Evolutionary conservation across 2,797 vertebrate genomes (phyloP).

Genomic region (Rallus crepitans): DNA sequence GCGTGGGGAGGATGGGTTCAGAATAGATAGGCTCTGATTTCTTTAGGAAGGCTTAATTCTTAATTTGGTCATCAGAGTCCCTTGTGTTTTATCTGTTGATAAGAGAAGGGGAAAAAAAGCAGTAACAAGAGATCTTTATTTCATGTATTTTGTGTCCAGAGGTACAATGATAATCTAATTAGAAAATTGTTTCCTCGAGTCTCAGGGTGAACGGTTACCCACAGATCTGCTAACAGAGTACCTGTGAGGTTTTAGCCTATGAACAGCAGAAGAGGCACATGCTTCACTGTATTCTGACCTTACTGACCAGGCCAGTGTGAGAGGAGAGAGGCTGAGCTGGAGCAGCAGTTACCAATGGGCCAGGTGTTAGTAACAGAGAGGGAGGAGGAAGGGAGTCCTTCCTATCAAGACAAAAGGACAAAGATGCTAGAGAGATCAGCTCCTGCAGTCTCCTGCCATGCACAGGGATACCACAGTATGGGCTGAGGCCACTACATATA

Average conservation of each 20-base stretch:
- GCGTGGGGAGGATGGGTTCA: neutral
- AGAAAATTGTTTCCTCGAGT: neutral
- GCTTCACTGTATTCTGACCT: neutral
- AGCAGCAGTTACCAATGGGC: neutral
- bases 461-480: neutral
- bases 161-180: neutral
- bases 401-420: neutral
- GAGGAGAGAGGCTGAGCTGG: neutral
- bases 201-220: neutral
- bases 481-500: neutral
- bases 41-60: neutral
- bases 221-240: neutral
- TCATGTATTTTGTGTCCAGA: neutral
- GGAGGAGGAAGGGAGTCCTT: neutral
- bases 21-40: neutral
- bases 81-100: neutral
- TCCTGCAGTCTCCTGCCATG: neutral
- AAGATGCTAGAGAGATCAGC: neutral
- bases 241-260: neutral
- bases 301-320: neutral
- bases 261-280: neutral
- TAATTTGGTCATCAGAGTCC: neutral
- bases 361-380: neutral
- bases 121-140: neutral
- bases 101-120: neutral